These are phyloP conservation scores for Ophthalmolycus amberensis DNA, from an alignment of 2,113 vertebrate genomes.

Conservation along the genomic window DNA sequence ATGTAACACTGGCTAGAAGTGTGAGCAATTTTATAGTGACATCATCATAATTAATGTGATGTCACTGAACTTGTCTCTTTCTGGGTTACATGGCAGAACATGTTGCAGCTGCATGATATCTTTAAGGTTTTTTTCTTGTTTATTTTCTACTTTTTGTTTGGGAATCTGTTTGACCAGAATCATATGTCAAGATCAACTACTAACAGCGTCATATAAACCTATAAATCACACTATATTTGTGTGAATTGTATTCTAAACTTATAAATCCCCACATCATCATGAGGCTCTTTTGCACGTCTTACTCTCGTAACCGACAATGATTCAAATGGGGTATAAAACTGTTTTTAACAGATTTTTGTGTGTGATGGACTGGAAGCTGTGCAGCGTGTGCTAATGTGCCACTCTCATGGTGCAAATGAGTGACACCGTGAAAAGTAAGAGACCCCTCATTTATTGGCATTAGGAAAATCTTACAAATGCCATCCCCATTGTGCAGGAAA, in stretches of 20 bases:
- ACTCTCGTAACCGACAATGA: background rate
- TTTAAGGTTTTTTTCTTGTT: background rate
- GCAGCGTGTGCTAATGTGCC: background rate
- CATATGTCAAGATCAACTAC: background rate
- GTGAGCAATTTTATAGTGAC: background rate
- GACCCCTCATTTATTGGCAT: slow-evolving; percentile 8
- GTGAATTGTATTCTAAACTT: background rate
- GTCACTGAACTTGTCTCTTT: background rate
- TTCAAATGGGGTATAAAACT: background rate
- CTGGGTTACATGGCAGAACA: background rate
- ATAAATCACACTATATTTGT: background rate
- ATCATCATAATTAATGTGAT: background rate
- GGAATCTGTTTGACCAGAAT: background rate
- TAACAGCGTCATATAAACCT: background rate
- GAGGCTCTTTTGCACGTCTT: background rate
- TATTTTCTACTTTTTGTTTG: background rate
- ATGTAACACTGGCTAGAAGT: background rate
- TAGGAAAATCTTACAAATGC: background rate
- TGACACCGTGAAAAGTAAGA: background rate
- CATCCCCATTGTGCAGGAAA: background rate
- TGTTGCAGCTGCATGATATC: background rate
- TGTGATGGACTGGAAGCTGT: background rate
- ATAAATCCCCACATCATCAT: background rate
- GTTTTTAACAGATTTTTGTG: background rate
- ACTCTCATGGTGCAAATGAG: background rate